phyloP scores from a whole-genome alignment of 2,888 invertebrate species.

The Drosophila maculinotata region DNA sequence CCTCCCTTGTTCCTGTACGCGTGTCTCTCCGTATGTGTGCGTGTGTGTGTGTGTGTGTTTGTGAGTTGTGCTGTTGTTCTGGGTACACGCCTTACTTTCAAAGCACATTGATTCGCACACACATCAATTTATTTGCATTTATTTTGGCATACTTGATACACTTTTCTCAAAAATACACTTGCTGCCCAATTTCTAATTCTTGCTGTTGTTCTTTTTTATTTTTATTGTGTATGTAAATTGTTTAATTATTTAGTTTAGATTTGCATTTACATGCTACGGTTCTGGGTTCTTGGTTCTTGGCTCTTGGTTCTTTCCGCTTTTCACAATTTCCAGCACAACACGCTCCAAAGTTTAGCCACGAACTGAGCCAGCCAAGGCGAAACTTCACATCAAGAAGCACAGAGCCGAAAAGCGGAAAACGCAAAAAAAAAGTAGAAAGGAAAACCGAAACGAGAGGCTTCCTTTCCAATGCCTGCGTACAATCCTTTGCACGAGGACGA shows the following conservation, averaged over 20 bases:
- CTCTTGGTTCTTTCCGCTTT: slow-evolving; percentile 48
- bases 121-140: neutral
- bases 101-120: slow-evolving; percentile 39
- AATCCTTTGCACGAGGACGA: slow-evolving; percentile 67
- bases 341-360: slow-evolving; percentile 81
- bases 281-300: too few relatives aligned
- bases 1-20: slow-evolving; percentile 10
- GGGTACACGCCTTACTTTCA: slow-evolving; percentile 70
- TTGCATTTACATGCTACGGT: slow-evolving; percentile 39
- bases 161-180: slow-evolving; percentile 4
- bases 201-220: neutral
- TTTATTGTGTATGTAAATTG: slow-evolving; percentile 12
- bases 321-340: slow-evolving; percentile 69
- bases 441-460: slow-evolving; percentile 41
- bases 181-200: slow-evolving; percentile 7
- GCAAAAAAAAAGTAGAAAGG: slow-evolving; percentile 22
- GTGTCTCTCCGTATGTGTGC: neutral
- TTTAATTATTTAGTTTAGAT: slow-evolving; percentile 36
- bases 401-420: slow-evolving; percentile 36
- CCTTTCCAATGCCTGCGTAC: slow-evolving; percentile 69
- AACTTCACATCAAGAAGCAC: slow-evolving; percentile 57
- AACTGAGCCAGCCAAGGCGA: slow-evolving; percentile 62
- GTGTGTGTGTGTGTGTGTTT: neutral
- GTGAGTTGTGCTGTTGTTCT: slow-evolving; percentile 29
- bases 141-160: slow-evolving; percentile 1